phyloP scores from a whole-genome alignment of 1,140 invertebrate genomes.

The Saccostrea glomerata region DNA sequence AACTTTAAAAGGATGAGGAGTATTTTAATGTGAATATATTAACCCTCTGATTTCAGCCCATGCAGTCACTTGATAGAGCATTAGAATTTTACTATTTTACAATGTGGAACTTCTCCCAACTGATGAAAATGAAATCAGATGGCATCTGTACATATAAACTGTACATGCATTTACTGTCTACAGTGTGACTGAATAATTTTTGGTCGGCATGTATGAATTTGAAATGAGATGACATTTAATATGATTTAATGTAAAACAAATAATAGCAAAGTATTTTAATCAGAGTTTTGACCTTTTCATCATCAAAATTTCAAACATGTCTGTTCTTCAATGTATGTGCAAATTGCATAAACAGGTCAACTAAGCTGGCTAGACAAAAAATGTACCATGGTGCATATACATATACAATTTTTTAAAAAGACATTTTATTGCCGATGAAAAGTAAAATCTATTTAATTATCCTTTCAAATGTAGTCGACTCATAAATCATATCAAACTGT shows the following conservation, averaged over 20 bases:
- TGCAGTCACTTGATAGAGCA: not conserved
- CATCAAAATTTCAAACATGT: slow-evolving; percentile 8
- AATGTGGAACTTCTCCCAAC: not conserved
- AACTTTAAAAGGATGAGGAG: not conserved
- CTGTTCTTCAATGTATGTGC: not conserved
- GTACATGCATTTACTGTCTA: not conserved
- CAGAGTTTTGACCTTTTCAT: slow-evolving; percentile 1
- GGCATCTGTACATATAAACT: not conserved
- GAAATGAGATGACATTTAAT: not conserved
- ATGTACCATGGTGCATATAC: not conserved
- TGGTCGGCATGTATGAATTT: not conserved
- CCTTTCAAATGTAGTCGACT: not conserved
- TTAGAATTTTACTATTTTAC: not conserved
- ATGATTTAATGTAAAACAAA: not conserved
- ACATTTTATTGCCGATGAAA: too few species aligned
- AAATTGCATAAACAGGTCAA: not conserved
- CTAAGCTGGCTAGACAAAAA: not conserved
- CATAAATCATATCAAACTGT: not conserved
- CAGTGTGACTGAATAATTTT: not conserved
- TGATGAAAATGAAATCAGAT: not conserved
- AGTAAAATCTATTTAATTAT: too few species aligned
- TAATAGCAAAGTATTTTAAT: not conserved
- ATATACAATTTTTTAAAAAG: not conserved
- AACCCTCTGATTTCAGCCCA: not conserved
- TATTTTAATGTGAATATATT: slow-evolving; percentile 17